Conservation (phyloP, 2,888 invertebrate species). For the Bhutanitis thaidina region DNA sequence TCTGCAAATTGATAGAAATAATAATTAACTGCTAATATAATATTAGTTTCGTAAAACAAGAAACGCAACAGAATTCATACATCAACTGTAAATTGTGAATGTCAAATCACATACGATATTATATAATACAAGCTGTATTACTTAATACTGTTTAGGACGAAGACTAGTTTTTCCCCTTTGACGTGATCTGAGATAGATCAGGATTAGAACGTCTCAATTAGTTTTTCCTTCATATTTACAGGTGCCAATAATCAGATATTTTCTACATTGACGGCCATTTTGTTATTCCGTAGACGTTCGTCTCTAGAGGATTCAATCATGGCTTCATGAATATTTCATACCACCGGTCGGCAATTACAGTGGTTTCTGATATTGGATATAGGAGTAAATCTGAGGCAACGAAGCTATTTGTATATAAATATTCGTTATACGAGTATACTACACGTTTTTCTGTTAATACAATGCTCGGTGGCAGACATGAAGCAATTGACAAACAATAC, state of each 20-base stretch:
- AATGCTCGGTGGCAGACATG: no score
- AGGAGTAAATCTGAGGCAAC: not conserved
- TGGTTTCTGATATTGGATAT: slow-evolving; percentile 2
- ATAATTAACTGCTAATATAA: no score
- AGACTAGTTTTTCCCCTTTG: slow-evolving; percentile 9
- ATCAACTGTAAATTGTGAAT: no score
- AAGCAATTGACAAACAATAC: no score
- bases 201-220: slow-evolving; percentile 18
- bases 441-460: no score
- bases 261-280: slow-evolving; percentile 19
- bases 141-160: no score
- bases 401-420: not conserved
- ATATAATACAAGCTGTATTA: no score
- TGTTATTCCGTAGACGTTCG: slow-evolving; percentile 17
- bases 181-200: slow-evolving; percentile 7
- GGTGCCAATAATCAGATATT: slow-evolving; percentile 19
- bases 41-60: no score
- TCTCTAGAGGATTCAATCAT: slow-evolving; percentile 44
- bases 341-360: slow-evolving; percentile 53
- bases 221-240: slow-evolving; percentile 19
- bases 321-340: slow-evolving; percentile 66
- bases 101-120: no score
- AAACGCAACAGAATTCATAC: no score
- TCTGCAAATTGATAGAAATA: no score
- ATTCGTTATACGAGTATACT: no score